phyloP scores from a whole-genome alignment of 2,113 vertebrate species.

The Aythya baeri region DNA sequence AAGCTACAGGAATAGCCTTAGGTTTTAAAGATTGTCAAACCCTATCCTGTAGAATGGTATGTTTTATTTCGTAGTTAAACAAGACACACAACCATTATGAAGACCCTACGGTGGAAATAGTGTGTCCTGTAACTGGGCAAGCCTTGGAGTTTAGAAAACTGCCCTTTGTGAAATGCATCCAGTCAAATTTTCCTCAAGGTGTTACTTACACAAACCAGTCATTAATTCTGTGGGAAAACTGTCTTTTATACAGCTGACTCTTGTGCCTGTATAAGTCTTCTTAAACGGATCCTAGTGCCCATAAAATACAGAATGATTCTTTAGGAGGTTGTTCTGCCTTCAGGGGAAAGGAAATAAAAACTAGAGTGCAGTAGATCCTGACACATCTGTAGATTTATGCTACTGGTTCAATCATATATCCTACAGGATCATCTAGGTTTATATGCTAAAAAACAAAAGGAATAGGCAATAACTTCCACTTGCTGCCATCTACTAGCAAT shows the following conservation, averaged over 20 bases:
- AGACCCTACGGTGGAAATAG: not conserved
- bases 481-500: not conserved
- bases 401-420: not conserved
- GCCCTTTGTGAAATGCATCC: not conserved
- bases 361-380: not conserved
- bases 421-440: not conserved
- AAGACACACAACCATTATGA: not conserved
- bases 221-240: not conserved
- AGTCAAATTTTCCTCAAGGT: not conserved
- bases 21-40: constrained; percentile 43
- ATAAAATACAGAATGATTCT: constrained; percentile 7
- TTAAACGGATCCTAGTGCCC: not conserved
- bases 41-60: constrained; percentile 4
- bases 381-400: not conserved
- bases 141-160: not conserved
- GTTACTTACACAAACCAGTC: not conserved
- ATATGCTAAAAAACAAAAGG: not conserved
- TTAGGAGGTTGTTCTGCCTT: not conserved
- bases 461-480: not conserved
- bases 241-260: not conserved
- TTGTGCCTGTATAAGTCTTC: not conserved
- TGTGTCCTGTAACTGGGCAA: rapidly evolving
- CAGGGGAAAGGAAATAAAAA: constrained; percentile 6
- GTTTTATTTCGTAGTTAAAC: constrained; percentile 41
- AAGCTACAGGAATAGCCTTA: constrained; percentile 15